These are phyloP conservation scores for Operophtera brumata DNA, from an alignment of 2,888 invertebrate species.

Conservation along the genomic window DNA sequence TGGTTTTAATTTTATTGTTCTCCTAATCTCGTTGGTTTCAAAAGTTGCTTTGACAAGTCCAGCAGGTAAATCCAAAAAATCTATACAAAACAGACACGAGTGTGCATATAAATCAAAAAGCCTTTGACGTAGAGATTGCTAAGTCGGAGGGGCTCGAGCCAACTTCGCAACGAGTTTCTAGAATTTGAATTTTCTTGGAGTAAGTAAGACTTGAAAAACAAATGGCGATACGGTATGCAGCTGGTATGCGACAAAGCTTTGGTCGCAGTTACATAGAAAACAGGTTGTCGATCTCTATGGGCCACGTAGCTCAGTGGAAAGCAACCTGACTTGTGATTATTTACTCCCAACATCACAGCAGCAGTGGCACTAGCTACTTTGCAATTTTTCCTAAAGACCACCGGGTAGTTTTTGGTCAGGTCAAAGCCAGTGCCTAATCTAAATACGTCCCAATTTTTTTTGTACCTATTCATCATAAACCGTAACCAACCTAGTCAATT, in stretches of 20 bases:
- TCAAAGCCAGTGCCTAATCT: too few species aligned
- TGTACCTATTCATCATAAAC: too few species aligned
- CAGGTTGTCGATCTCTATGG: not conserved
- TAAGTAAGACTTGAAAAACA: conserved; percentile 66
- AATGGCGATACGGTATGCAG: conserved; percentile 62
- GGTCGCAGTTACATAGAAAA: conserved; percentile 3
- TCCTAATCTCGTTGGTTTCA: not conserved
- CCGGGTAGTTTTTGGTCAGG: too few species aligned
- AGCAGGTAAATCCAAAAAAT: conserved; percentile 22
- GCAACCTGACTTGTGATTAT: too few species aligned
- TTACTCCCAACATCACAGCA: too few species aligned
- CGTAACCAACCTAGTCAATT: too few species aligned
- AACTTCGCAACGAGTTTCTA: conserved; percentile 52
- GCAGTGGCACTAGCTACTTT: too few species aligned
- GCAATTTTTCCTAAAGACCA: too few species aligned
- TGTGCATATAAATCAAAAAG: conserved; percentile 46
- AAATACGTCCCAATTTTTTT: too few species aligned
- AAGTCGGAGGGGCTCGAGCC: conserved; percentile 42
- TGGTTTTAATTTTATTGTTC: not conserved
- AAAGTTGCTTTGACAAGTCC: conserved; percentile 10
- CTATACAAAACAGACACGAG: conserved; percentile 23
- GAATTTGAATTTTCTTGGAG: conserved; percentile 57
- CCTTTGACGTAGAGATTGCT: conserved; percentile 50
- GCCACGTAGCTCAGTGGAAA: too few species aligned
- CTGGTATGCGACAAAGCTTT: conserved; percentile 61